phyloP scores from a whole-genome alignment of 2,888 invertebrate species.

The Zele albiditarsus region DNA sequence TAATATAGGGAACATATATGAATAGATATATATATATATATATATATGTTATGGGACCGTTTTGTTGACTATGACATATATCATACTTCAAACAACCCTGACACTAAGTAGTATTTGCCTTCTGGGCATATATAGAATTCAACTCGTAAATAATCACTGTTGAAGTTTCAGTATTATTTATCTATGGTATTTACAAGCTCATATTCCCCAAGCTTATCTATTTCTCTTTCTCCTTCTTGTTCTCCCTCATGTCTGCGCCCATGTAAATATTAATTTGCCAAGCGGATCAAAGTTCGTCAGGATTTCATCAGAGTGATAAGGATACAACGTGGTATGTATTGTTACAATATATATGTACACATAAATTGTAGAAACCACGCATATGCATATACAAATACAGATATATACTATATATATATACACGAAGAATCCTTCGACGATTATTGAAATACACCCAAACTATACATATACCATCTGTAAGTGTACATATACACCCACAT shows the following conservation, averaged over 20 bases:
- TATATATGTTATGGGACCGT: background rate
- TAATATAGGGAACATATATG: background rate
- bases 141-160: constrained; percentile 31
- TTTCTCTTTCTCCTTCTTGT: background rate
- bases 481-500: background rate
- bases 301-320: constrained; percentile 10
- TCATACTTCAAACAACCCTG: constrained; percentile 27
- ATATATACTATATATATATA: background rate
- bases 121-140: constrained; percentile 21
- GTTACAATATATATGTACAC: background rate
- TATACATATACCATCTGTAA: background rate
- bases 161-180: constrained; percentile 26
- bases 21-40: background rate
- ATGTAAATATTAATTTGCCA: constrained; percentile 33
- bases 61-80: constrained; percentile 29
- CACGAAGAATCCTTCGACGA: background rate
- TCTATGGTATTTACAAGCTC: constrained; percentile 24
- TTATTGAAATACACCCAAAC: constrained; percentile 1
- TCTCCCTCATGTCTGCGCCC: constrained; percentile 2
- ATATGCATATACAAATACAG: too few relatives aligned
- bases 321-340: constrained; percentile 7
- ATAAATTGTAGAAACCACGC: too few relatives aligned
- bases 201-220: constrained; percentile 16
- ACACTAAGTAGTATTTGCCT: constrained; percentile 33
- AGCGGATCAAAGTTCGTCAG: constrained; percentile 36